Percentiles rank a stretch among this genome's conserved stretches.
These are phyloP conservation scores for Tetrao urogallus DNA, from an alignment of 2,113 vertebrate species.

Conservation along the genomic window DNA sequence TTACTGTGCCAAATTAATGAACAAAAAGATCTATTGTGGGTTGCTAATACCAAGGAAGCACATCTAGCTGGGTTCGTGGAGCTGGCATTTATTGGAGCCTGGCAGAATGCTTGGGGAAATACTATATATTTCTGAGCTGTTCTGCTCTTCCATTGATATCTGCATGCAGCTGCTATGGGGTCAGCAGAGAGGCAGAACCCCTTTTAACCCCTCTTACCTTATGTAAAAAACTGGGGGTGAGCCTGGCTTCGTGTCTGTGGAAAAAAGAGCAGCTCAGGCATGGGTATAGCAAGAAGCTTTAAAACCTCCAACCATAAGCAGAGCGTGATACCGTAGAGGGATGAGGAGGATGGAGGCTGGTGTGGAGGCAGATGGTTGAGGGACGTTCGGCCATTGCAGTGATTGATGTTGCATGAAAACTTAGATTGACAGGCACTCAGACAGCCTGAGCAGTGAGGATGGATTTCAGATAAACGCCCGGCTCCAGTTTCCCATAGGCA, in stretches of 20 bases:
- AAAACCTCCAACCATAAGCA: background rate
- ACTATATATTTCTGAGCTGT: background rate
- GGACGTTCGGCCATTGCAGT: background rate
- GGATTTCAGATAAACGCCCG: background rate
- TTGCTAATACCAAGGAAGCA: background rate
- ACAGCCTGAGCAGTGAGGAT: background rate
- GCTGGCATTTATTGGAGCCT: accelerated
- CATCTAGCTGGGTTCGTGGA: background rate
- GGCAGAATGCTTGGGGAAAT: background rate
- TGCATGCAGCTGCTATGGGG: background rate
- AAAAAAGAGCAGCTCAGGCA: background rate
- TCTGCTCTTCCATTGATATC: background rate
- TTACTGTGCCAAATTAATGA: background rate
- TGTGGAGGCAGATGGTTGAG: background rate
- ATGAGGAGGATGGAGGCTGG: background rate
- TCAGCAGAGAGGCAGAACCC: background rate
- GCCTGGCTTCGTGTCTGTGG: background rate
- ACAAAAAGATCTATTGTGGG: background rate
- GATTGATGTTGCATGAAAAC: conserved; percentile 2
- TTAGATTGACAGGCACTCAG: background rate
- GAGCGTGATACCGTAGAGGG: background rate
- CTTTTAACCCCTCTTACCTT: background rate
- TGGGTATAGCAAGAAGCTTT: background rate
- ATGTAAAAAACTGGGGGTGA: background rate
- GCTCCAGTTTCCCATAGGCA: background rate